Evolutionary conservation across 2,797 vertebrate species (phyloP).

Genomic region (Hippocampus kuda): DNA sequence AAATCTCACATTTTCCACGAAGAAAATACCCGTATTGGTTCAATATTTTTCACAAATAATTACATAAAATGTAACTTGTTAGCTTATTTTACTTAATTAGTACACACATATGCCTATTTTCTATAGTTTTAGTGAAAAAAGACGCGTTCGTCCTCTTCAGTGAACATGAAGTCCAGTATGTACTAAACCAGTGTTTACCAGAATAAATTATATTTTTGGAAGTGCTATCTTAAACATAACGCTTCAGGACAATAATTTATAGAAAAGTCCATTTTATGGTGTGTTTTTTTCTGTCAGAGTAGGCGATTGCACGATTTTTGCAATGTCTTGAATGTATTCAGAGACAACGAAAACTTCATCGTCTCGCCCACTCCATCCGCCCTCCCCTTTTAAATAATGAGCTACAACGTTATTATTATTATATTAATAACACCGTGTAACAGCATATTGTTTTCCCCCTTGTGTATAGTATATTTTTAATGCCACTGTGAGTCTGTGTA

Average conservation of each 20-base stretch:
- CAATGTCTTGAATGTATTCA: neutral
- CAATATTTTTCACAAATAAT: too few relatives aligned
- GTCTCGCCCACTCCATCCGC: conserved; percentile 12
- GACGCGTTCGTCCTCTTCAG: neutral
- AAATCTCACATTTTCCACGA: rapidly evolving
- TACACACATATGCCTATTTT: too few relatives aligned
- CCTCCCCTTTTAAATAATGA: neutral
- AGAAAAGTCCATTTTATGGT: neutral
- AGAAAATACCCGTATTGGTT: neutral
- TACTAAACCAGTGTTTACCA: neutral
- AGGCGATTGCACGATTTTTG: neutral
- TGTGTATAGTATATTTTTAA: neutral
- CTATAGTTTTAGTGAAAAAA: neutral
- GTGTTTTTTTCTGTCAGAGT: neutral
- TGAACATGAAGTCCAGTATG: neutral
- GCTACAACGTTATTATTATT: conserved; percentile 5
- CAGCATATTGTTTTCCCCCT: too few relatives aligned
- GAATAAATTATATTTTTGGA: neutral
- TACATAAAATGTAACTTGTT: neutral
- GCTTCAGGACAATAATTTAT: neutral
- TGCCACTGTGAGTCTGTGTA: neutral
- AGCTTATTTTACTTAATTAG: too few relatives aligned
- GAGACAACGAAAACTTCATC: conserved; percentile 28
- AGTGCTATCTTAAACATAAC: neutral
- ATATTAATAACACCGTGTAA: neutral